These are phyloP conservation scores for Montipora capitata DNA, from an alignment of 92 coral and sea anemone genomes.

Conservation along the genomic window DNA sequence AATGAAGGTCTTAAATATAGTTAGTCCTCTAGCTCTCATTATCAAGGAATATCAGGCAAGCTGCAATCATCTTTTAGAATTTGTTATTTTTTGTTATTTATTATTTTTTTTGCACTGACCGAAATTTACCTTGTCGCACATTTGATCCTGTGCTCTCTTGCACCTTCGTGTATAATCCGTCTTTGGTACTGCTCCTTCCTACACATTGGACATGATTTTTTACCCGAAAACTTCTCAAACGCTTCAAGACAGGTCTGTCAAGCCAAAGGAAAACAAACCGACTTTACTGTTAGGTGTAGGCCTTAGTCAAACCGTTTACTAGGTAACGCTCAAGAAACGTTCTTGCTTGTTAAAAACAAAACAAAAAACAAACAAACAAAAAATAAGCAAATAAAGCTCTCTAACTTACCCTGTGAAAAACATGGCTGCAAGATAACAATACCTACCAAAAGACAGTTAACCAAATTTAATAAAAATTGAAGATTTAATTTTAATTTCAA, in stretches of 20 bases:
- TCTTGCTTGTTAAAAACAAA: too few relatives aligned
- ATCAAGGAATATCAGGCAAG: too few relatives aligned
- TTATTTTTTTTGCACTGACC: too few relatives aligned
- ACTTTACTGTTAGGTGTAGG: too few relatives aligned
- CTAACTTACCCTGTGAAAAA: constrained; percentile 94
- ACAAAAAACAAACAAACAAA: too few relatives aligned
- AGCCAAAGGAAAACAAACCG: not conserved
- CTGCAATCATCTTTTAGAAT: too few relatives aligned
- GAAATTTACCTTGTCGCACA: constrained; percentile 87
- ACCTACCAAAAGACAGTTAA: constrained; percentile 63
- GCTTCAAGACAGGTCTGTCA: constrained; percentile 94
- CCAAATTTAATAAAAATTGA: not conserved
- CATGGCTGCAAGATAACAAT: constrained; percentile 96
- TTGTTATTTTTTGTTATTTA: too few relatives aligned
- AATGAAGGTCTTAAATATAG: too few relatives aligned
- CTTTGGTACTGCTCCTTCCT: constrained; percentile 97
- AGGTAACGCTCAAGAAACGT: too few relatives aligned
- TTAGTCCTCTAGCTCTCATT: too few relatives aligned
- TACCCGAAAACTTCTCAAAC: constrained; percentile 98
- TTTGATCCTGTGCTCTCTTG: constrained; percentile 84
- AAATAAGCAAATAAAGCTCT: not conserved
- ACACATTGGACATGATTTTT: constrained; percentile 98
- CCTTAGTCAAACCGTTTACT: too few relatives aligned
- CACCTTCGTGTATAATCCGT: constrained; percentile 97
- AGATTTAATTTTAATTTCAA: too few relatives aligned